phyloP scores from a whole-genome alignment of 2,888 invertebrate species.

The Nematopogon swammerdamellus region DNA sequence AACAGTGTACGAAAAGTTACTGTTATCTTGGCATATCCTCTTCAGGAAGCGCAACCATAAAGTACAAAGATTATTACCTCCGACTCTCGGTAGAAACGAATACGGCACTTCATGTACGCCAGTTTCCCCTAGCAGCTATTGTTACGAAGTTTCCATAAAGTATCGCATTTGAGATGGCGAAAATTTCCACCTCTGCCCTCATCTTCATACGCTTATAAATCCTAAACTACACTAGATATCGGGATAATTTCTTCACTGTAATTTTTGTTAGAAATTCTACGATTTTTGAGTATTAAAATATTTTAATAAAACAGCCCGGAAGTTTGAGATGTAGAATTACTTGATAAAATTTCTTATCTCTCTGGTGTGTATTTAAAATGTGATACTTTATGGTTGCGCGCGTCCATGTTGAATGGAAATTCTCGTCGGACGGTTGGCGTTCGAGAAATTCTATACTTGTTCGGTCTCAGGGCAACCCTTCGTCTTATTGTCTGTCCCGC shows the following conservation, averaged over 20 bases:
- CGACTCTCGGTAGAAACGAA: constrained; percentile 27
- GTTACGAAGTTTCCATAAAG: constrained; percentile 51
- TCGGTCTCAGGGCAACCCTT: constrained; percentile 56
- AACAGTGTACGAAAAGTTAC: constrained; percentile 47
- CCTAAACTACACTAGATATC: constrained; percentile 7
- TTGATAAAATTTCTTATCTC: constrained; percentile 53
- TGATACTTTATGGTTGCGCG: constrained; percentile 44
- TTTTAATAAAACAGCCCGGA: constrained; percentile 6
- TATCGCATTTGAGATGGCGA: constrained; percentile 28
- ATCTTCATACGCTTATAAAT: constrained; percentile 26
- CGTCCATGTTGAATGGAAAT: constrained; percentile 39
- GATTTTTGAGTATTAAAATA: constrained; percentile 33
- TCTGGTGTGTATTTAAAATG: constrained; percentile 53
- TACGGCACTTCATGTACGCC: constrained; percentile 40
- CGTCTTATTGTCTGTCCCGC: constrained; percentile 57
- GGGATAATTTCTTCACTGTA: constrained; percentile 16
- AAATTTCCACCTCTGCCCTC: constrained; percentile 46
- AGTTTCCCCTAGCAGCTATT: constrained; percentile 55
- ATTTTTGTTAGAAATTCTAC: constrained; percentile 26
- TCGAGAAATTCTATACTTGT: constrained; percentile 37
- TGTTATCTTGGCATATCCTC: constrained; percentile 60
- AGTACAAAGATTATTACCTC: constrained; percentile 42
- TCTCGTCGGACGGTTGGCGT: constrained; percentile 18
- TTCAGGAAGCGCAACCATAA: constrained; percentile 51
- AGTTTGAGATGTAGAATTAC: constrained; percentile 15